Conservation (phyloP, 2,113 vertebrate genomes). For the Trinectes maculatus region DNA sequence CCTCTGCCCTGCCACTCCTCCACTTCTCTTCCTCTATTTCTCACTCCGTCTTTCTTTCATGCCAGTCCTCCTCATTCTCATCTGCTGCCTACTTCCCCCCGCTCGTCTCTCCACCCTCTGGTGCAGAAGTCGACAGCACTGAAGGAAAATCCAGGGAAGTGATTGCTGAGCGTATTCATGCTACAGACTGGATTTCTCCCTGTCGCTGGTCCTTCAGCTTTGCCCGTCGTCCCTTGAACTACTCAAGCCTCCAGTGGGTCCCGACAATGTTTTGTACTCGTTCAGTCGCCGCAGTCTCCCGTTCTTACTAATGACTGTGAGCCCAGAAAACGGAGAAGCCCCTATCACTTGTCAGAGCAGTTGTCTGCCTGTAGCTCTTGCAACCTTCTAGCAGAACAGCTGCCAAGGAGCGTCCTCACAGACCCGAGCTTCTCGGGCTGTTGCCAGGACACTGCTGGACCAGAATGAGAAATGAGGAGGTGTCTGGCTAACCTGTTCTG, state of each 20-base stretch:
- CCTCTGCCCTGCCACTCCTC: neutral
- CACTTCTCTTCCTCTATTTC: conserved; percentile 1
- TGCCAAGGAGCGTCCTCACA: conserved; percentile 56
- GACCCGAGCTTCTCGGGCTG: neutral
- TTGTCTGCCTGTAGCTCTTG: conserved; percentile 35
- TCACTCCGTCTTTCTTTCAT: conserved; percentile 23
- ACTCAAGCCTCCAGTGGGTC: conserved; percentile 6
- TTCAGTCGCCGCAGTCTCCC: conserved; percentile 39
- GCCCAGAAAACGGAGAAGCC: conserved; percentile 35
- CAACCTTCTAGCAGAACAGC: conserved; percentile 25
- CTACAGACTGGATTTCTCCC: neutral
- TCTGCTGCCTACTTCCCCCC: neutral
- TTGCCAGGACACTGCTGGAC: conserved; percentile 3
- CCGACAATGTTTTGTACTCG: conserved; percentile 5
- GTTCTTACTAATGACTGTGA: conserved; percentile 57
- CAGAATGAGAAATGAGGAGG: conserved; percentile 32
- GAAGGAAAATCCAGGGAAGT: conserved; percentile 17
- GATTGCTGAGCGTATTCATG: conserved; percentile 34
- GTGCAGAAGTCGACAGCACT: conserved; percentile 19
- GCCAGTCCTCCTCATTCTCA: neutral
- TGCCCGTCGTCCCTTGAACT: conserved; percentile 14
- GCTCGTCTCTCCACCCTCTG: conserved; percentile 28
- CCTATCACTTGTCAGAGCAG: conserved; percentile 51
- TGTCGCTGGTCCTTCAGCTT: conserved; percentile 7
- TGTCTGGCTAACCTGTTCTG: conserved; percentile 4